These are phyloP conservation scores for Xestia ashworthii DNA, from an alignment of 2,888 invertebrate genomes.

Conservation along the genomic window DNA sequence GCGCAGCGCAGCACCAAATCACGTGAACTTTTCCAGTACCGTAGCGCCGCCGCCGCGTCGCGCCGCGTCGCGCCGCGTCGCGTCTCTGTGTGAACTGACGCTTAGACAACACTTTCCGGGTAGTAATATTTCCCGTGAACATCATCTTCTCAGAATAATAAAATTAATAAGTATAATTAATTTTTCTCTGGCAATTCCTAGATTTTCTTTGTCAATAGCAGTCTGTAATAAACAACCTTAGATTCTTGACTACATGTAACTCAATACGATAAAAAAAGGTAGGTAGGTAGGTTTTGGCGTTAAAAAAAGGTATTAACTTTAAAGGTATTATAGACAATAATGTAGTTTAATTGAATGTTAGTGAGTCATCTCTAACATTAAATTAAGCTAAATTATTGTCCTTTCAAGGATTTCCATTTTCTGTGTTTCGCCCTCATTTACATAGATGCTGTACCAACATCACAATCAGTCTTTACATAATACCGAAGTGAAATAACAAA, in stretches of 20 bases:
- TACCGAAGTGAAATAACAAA: slow-evolving; percentile 47
- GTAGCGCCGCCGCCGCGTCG: too few relatives aligned
- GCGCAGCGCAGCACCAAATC: too few relatives aligned
- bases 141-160: background rate
- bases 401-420: slow-evolving; percentile 7
- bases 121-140: background rate
- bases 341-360: too few relatives aligned
- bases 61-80: too few relatives aligned
- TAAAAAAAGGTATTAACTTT: background rate
- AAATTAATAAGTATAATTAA: background rate
- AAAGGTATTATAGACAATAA: too few relatives aligned
- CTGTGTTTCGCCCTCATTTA: slow-evolving; percentile 13
- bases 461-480: slow-evolving; percentile 34
- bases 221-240: background rate
- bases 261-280: too few relatives aligned
- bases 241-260: too few relatives aligned
- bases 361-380: background rate
- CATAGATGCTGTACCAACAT: slow-evolving; percentile 29
- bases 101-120: too few relatives aligned
- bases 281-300: too few relatives aligned
- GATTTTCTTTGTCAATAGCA: background rate
- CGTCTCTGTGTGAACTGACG: too few relatives aligned
- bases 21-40: too few relatives aligned
- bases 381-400: background rate
- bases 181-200: background rate